Conservation (phyloP, 2,888 invertebrate genomes). For the Rotaria sp. region DNA sequence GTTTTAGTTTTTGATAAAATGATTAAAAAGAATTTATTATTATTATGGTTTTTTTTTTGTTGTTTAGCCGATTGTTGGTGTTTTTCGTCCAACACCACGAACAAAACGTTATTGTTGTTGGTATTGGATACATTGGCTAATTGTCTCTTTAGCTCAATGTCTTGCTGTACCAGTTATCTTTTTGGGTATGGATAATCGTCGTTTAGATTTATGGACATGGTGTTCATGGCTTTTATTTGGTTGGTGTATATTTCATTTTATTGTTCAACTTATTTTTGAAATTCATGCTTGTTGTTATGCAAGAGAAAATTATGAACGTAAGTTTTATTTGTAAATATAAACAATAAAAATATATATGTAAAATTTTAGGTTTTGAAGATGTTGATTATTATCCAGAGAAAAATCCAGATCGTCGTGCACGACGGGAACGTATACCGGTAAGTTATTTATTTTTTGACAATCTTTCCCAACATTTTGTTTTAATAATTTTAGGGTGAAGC, state of each 20-base stretch:
- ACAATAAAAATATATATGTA: not conserved
- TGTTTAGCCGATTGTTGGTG: constrained; percentile 36
- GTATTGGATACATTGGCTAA: constrained; percentile 40
- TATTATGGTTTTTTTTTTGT: not conserved
- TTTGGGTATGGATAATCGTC: constrained; percentile 75
- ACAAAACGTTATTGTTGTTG: constrained; percentile 31
- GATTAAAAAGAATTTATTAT: too few species aligned
- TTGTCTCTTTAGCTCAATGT: constrained; percentile 38
- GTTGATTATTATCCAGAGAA: constrained; percentile 8
- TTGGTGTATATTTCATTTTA: constrained; percentile 79
- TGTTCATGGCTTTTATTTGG: constrained; percentile 78
- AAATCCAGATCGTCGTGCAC: not conserved
- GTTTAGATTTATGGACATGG: constrained; percentile 78
- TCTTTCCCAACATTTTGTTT: too few species aligned
- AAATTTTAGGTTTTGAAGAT: not conserved
- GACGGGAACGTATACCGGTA: not conserved
- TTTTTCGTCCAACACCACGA: constrained; percentile 32
- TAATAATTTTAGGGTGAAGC: not conserved
- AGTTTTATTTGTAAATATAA: not conserved
- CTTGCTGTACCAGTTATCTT: constrained; percentile 79
- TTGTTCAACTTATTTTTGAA: constrained; percentile 69
- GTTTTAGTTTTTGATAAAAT: too few species aligned
- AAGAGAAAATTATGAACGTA: constrained; percentile 38
- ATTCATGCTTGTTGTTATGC: constrained; percentile 51
- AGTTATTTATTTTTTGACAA: not conserved